Percentiles rank a stretch among this genome's conserved stretches.
Evolutionary conservation across 2,113 vertebrate genomes (phyloP).

Genomic region (Crotalus viridis): DNA sequence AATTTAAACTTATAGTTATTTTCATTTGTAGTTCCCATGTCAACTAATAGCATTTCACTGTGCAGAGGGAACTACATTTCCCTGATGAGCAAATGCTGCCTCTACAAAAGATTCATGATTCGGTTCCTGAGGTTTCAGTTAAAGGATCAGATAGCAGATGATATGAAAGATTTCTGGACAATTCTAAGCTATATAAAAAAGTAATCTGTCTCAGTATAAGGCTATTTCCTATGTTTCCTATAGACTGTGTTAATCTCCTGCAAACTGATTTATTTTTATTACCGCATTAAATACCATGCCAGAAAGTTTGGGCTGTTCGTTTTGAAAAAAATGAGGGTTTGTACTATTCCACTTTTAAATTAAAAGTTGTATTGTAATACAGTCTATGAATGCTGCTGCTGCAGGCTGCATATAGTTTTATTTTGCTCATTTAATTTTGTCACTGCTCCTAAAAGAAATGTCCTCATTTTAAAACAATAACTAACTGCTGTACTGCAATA

Average conservation of each 20-base stretch:
- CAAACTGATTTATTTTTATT: not conserved
- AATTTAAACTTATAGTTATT: not conserved
- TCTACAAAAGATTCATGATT: not conserved
- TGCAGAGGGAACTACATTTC: not conserved
- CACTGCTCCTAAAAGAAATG: too few relatives aligned
- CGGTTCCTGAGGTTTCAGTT: not conserved
- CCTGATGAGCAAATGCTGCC: not conserved
- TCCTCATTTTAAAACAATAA: too few relatives aligned
- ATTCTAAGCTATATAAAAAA: not conserved
- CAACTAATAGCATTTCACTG: not conserved
- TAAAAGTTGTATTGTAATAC: too few relatives aligned
- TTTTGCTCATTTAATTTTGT: too few relatives aligned
- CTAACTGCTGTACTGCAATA: not conserved
- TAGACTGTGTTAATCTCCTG: too few relatives aligned
- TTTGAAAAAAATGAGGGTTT: too few relatives aligned
- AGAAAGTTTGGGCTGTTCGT: too few relatives aligned
- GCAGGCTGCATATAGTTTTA: too few relatives aligned
- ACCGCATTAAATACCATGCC: not conserved
- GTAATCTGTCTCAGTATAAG: not conserved
- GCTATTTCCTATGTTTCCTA: not conserved
- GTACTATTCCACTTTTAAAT: too few relatives aligned
- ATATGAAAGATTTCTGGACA: not conserved
- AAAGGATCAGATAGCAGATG: not conserved
- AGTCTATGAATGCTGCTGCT: too few relatives aligned
- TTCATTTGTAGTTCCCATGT: not conserved